Conservation (phyloP, 2,113 vertebrate species). For the Propithecus coquereli region DNA sequence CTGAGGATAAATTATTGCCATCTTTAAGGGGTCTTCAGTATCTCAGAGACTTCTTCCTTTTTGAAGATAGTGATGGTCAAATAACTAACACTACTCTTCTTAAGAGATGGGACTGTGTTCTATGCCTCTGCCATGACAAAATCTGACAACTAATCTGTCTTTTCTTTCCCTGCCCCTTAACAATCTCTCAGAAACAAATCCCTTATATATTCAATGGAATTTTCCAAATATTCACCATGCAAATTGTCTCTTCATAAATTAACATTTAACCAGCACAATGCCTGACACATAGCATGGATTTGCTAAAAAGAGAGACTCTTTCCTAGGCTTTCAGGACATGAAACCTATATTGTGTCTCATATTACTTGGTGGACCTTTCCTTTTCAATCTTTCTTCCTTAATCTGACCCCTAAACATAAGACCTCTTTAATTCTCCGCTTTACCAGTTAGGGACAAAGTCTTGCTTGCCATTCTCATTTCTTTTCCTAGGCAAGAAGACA, state of each 20-base stretch:
- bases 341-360: not conserved
- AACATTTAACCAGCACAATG: not conserved
- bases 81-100: not conserved
- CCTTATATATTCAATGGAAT: not conserved
- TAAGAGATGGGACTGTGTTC: not conserved
- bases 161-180: not conserved
- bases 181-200: not conserved
- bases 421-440: not conserved
- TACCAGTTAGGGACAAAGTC: not conserved
- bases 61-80: not conserved
- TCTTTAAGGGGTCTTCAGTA: not conserved
- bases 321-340: not conserved
- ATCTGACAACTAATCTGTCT: not conserved
- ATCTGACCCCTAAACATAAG: not conserved
- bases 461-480: not conserved
- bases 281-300: not conserved
- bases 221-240: not conserved
- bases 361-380: not conserved
- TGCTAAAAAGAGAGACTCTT: not conserved
- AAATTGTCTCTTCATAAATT: not conserved
- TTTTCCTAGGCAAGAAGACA: not conserved
- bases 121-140: not conserved
- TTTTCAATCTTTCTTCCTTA: not conserved
- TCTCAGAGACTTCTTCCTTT: not conserved
- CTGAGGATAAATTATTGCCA: not conserved